phyloP scores from a whole-genome alignment of 2,888 invertebrate genomes.

The Sarcophaga subvicina region DNA sequence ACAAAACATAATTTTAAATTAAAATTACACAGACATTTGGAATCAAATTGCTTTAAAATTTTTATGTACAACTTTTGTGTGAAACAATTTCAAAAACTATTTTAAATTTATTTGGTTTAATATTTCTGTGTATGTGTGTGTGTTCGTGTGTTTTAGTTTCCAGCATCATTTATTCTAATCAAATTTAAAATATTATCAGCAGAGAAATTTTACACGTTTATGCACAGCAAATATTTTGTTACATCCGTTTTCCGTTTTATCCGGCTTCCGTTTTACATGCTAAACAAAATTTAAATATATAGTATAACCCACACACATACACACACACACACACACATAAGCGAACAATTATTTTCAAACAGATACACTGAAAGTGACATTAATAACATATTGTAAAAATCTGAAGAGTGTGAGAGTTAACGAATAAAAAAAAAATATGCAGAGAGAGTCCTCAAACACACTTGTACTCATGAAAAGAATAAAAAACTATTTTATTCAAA shows the following conservation, averaged over 20 bases:
- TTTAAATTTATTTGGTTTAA: no score
- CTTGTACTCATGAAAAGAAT: not conserved
- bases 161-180: conserved; percentile 22
- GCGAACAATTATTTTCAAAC: not conserved
- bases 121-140: no score
- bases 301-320: not conserved
- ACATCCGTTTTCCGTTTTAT: conserved; percentile 67
- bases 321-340: not conserved
- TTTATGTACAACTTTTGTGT: no score
- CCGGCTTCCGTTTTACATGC: conserved; percentile 58
- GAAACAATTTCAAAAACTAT: no score
- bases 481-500: not conserved
- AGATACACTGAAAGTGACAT: not conserved
- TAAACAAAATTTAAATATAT: conserved; percentile 20
- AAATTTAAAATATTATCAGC: conserved; percentile 59
- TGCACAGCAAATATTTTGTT: conserved; percentile 67
- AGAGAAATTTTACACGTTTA: conserved; percentile 57
- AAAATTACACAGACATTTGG: no score
- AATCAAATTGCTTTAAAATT: no score
- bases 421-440: not conserved
- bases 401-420: not conserved
- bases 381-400: not conserved
- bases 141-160: not conserved
- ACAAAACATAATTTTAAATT: no score
- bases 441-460: not conserved